Percentiles rank a stretch among this genome's conserved stretches.
phyloP scores from a whole-genome alignment of 2,888 invertebrate species.

The Tiliacea aurago region DNA sequence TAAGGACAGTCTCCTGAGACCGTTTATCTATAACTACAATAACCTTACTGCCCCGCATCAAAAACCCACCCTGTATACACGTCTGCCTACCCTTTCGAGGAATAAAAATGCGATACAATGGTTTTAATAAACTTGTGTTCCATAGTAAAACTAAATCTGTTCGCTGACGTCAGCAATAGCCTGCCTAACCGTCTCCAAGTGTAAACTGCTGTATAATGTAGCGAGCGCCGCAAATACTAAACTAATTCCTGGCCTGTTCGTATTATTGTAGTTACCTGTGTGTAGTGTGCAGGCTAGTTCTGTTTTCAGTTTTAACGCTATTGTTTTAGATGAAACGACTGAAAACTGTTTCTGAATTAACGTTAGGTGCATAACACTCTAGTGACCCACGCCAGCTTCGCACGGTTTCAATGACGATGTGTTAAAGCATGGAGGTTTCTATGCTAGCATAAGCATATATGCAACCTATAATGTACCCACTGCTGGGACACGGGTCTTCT shows the following conservation, averaged over 20 bases:
- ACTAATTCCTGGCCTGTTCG: slow-evolving; percentile 14
- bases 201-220: slow-evolving; percentile 39
- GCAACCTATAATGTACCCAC: too few relatives aligned
- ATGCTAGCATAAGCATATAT: too few relatives aligned
- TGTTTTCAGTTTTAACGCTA: neutral
- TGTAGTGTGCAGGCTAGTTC: neutral
- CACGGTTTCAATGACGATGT: too few relatives aligned
- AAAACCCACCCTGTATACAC: too few relatives aligned
- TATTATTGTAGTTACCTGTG: neutral
- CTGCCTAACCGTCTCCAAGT: neutral
- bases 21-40: too few relatives aligned
- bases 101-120: neutral
- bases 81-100: neutral
- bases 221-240: slow-evolving; percentile 10
- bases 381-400: neutral
- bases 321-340: neutral
- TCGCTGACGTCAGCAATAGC: slow-evolving; percentile 9
- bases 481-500: too few relatives aligned
- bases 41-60: too few relatives aligned
- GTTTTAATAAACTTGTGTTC: neutral
- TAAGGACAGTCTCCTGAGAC: too few relatives aligned
- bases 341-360: slow-evolving; percentile 1
- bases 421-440: too few relatives aligned
- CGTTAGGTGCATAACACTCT: neutral
- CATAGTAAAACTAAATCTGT: slow-evolving; percentile 5